phyloP scores from a whole-genome alignment of 2,113 vertebrate species.

The Odocoileus hemionus region DNA sequence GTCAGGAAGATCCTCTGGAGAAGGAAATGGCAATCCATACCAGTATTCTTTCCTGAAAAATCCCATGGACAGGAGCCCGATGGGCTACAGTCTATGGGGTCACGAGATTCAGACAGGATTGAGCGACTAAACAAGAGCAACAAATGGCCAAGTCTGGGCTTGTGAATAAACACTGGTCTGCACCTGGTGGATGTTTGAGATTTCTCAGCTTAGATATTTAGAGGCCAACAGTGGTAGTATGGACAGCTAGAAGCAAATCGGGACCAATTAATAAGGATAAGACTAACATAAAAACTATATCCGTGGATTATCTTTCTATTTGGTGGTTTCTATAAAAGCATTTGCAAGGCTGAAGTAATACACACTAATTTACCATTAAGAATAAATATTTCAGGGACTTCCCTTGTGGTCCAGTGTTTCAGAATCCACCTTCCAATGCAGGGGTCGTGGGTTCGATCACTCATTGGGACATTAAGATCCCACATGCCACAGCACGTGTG shows the following conservation, averaged over 20 bases:
- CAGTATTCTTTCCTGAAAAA: not conserved
- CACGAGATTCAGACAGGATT: not conserved
- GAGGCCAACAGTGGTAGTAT: not conserved
- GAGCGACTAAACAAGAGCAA: not conserved
- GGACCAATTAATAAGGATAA: not conserved
- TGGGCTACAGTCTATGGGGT: not conserved
- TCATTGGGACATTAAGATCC: not conserved
- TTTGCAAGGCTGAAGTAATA: not conserved
- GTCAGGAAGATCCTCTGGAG: not conserved
- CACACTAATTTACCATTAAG: not conserved
- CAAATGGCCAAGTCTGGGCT: not conserved
- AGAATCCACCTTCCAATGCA: not conserved
- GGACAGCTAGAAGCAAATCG: not conserved
- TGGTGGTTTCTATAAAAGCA: not conserved
- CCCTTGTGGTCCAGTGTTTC: not conserved
- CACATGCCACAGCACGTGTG: fast-evolving
- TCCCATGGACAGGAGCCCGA: not conserved
- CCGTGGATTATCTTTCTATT: not conserved
- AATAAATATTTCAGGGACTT: not conserved
- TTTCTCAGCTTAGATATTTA: not conserved
- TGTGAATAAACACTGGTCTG: not conserved
- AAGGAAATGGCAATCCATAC: not conserved
- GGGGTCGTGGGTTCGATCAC: not conserved
- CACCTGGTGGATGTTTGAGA: not conserved
- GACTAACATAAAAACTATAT: not conserved